A percentile compares a stretch with the other conserved stretches of the same genome.
These are phyloP conservation scores for Sebastiscus albofasciatus DNA, from an alignment of 2,797 vertebrate species.

Conservation along the genomic window DNA sequence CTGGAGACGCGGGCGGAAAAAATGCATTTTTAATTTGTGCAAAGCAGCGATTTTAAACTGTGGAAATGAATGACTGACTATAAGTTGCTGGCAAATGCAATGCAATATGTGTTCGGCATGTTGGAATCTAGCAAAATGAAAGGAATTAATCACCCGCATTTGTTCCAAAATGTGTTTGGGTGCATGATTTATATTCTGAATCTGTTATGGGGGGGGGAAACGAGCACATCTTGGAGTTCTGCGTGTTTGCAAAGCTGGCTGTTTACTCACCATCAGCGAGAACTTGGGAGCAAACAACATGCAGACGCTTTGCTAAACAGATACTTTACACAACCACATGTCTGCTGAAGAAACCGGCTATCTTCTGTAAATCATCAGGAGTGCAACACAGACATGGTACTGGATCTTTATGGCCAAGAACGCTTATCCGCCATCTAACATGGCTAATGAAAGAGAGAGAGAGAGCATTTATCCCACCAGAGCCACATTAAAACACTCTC, in stretches of 20 bases:
- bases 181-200: slow-evolving; percentile 58
- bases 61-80: slow-evolving; percentile 11
- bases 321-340: slow-evolving; percentile 15
- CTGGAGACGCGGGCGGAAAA: slow-evolving; percentile 24
- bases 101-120: slow-evolving; percentile 12
- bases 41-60: slow-evolving; percentile 24
- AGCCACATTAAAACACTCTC: slow-evolving; percentile 63
- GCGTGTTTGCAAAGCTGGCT: slow-evolving; percentile 38
- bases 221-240: slow-evolving; percentile 18
- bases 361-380: background rate
- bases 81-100: slow-evolving; percentile 37
- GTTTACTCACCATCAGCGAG: slow-evolving; percentile 38
- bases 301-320: slow-evolving; percentile 36
- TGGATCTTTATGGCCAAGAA: background rate
- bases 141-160: slow-evolving; percentile 61
- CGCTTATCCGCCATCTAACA: slow-evolving; percentile 2
- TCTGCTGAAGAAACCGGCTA: background rate
- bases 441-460: background rate
- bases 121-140: slow-evolving; percentile 51
- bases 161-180: slow-evolving; percentile 50
- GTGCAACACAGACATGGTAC: slow-evolving; percentile 1
- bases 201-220: slow-evolving; percentile 11
- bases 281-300: slow-evolving; percentile 38
- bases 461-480: slow-evolving; percentile 36
- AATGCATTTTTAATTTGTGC: slow-evolving; percentile 33